These are phyloP conservation scores for Lutraria rhynchaena DNA, from an alignment of 1,140 invertebrate species.

Conservation along the genomic window DNA sequence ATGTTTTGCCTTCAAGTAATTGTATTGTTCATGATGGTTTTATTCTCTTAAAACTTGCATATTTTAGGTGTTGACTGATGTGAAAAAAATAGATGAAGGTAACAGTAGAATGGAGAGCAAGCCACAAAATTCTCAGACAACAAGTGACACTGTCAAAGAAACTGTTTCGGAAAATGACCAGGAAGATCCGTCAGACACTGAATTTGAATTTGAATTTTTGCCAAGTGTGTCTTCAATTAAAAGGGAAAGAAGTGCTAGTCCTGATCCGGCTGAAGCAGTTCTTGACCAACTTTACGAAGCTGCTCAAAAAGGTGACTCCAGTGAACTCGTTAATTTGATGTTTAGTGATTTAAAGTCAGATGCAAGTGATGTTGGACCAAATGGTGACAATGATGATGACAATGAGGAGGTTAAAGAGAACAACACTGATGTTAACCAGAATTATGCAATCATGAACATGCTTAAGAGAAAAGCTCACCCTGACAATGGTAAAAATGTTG, in stretches of 20 bases:
- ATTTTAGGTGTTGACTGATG: no score
- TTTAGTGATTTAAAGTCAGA: not conserved
- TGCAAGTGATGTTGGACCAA: not conserved
- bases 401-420: not conserved
- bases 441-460: slow-evolving; percentile 27
- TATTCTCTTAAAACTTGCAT: no score
- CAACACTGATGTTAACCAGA: not conserved
- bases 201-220: slow-evolving; percentile 47
- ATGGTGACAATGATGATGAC: not conserved
- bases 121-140: no score
- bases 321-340: slow-evolving; percentile 15
- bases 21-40: no score
- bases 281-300: slow-evolving; percentile 43
- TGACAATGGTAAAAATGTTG: slow-evolving; percentile 6
- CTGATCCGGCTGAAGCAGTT: slow-evolving; percentile 18
- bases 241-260: slow-evolving; percentile 30
- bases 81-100: no score
- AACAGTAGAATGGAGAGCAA: no score
- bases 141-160: no score
- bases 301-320: slow-evolving; percentile 15
- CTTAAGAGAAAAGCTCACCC: slow-evolving; percentile 11
- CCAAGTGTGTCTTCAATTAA: not conserved
- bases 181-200: slow-evolving; percentile 19
- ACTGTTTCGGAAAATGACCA: no score
- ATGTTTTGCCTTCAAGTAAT: no score